A percentile compares a stretch with the other conserved stretches of the same genome.
These are phyloP conservation scores for Drosophila melanosoma DNA, from an alignment of 2,888 invertebrate genomes.

Conservation along the genomic window DNA sequence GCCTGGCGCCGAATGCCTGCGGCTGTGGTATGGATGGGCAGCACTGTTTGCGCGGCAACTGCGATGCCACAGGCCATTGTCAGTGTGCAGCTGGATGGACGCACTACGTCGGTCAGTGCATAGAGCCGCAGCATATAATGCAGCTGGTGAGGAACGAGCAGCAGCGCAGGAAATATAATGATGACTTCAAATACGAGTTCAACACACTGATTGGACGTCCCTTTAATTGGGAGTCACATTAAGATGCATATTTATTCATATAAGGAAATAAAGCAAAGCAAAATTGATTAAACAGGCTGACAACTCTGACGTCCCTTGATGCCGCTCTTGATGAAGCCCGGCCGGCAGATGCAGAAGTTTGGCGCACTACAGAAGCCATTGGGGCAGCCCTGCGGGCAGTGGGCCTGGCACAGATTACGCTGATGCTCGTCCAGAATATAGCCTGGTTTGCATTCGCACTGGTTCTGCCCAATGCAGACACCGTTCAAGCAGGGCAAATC, in stretches of 20 bases:
- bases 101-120: conserved; percentile 77
- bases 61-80: conserved; percentile 73
- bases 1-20: conserved; percentile 81
- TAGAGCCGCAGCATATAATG: conserved; percentile 46
- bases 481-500: conserved; percentile 89
- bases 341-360: conserved; percentile 90
- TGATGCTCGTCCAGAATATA: conserved; percentile 85
- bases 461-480: conserved; percentile 88
- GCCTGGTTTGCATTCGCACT: conserved; percentile 87
- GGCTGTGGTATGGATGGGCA: conserved; percentile 80
- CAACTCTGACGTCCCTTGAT: conserved; percentile 87
- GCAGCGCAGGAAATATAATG: conserved; percentile 56
- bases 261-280: background rate
- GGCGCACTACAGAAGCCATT: conserved; percentile 91
- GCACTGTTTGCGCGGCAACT: conserved; percentile 70
- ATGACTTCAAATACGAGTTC: conserved; percentile 74
- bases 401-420: conserved; percentile 86
- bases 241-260: conserved; percentile 3
- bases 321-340: conserved; percentile 86
- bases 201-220: conserved; percentile 75
- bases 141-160: conserved; percentile 53
- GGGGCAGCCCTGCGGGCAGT: conserved; percentile 89
- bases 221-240: conserved; percentile 27
- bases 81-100: conserved; percentile 66
- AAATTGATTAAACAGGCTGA: conserved; percentile 80